These are phyloP conservation scores for Hypotaenidia okinawae DNA, from an alignment of 2,797 vertebrate genomes.

Conservation along the genomic window DNA sequence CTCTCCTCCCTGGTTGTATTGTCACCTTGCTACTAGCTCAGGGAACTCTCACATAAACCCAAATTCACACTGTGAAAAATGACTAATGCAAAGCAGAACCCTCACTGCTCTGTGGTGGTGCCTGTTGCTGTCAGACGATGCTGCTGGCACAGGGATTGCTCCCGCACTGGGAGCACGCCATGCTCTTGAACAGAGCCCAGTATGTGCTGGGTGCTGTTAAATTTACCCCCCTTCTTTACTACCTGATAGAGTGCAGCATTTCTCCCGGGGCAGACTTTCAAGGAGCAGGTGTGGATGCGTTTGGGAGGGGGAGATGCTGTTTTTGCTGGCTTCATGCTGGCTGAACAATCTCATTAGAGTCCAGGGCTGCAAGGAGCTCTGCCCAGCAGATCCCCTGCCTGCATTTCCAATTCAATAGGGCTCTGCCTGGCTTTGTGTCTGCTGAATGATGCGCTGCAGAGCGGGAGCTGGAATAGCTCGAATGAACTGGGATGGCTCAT, in stretches of 20 bases:
- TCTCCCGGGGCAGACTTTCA: accelerated
- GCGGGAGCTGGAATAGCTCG: neutral
- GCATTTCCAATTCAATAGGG: neutral
- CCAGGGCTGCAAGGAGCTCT: neutral
- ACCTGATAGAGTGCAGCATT: neutral
- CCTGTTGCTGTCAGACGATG: neutral
- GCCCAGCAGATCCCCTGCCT: neutral
- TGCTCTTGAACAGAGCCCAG: neutral
- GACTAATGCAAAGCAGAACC: neutral
- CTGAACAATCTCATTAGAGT: neutral
- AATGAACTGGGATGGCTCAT: neutral
- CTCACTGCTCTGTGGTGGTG: neutral
- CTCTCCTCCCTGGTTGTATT: neutral
- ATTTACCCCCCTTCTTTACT: neutral
- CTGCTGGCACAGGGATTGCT: neutral
- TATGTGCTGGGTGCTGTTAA: neutral
- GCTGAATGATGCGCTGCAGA: neutral
- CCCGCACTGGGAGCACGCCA: accelerated
- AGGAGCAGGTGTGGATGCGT: accelerated
- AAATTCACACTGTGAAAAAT: neutral
- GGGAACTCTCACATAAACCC: neutral
- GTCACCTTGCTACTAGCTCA: neutral
- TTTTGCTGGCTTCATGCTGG: neutral
- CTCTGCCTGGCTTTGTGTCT: neutral
- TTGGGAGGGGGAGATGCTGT: neutral